These are phyloP conservation scores for Loxodonta africana DNA, from an alignment of 2,113 vertebrate species.

Conservation along the genomic window DNA sequence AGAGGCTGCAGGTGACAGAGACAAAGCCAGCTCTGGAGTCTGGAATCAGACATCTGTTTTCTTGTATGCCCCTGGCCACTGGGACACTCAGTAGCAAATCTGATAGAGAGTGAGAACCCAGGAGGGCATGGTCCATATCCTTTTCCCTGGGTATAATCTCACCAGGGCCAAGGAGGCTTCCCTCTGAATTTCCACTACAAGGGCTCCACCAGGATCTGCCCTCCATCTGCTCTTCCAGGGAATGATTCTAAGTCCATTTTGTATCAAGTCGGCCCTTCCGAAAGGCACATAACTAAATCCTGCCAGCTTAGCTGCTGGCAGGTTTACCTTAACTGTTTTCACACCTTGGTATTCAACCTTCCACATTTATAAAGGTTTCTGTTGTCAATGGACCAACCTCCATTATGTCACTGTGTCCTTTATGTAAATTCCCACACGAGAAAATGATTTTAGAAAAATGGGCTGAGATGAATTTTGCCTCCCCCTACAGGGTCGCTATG, in stretches of 20 bases:
- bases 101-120: not conserved
- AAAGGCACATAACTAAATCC: not conserved
- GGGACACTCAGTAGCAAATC: not conserved
- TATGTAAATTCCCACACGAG: not conserved
- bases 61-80: too few species aligned
- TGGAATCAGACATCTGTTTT: too few species aligned
- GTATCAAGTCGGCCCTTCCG: not conserved
- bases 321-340: not conserved
- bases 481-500: not conserved
- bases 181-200: not conserved
- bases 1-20: not conserved
- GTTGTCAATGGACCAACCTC: not conserved
- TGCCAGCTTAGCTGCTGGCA: not conserved
- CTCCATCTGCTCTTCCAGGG: not conserved
- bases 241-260: slow-evolving; percentile 1
- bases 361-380: not conserved
- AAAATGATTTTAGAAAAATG: slow-evolving; percentile 60
- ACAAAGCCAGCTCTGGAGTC: not conserved
- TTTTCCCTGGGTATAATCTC: not conserved
- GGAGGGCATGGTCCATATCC: not conserved
- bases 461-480: slow-evolving; percentile 34
- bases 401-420: not conserved
- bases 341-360: not conserved
- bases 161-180: not conserved
- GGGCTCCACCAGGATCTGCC: not conserved